Percentiles rank a stretch among this genome's conserved stretches.
phyloP scores from a whole-genome alignment of 2,797 vertebrate species.

The Propithecus perrieri region DNA sequence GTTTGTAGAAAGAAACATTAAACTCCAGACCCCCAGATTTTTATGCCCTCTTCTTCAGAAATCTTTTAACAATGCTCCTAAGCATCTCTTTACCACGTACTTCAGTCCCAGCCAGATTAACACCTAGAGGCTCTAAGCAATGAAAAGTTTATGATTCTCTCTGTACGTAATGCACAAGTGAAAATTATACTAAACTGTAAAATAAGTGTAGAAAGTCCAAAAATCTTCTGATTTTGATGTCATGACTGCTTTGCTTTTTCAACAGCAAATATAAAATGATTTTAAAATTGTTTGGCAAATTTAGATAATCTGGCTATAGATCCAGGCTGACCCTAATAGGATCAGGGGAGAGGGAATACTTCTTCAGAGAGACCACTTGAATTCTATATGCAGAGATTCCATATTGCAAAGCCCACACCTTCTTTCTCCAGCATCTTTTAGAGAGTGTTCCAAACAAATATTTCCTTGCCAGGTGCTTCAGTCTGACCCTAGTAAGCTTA shows the following conservation, averaged over 20 bases:
- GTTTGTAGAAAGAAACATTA: slow-evolving; percentile 25
- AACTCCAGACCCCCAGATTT: neutral
- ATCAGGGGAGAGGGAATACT: neutral
- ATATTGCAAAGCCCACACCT: slow-evolving; percentile 1
- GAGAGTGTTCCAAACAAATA: neutral
- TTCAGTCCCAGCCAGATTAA: neutral
- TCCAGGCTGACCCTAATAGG: neutral
- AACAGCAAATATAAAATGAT: slow-evolving; percentile 33
- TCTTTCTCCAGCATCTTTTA: slow-evolving; percentile 31
- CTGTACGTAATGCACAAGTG: slow-evolving; percentile 17
- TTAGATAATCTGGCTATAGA: neutral
- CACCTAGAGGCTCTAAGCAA: neutral
- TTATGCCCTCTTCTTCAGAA: neutral
- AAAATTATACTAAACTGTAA: slow-evolving; percentile 42
- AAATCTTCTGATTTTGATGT: slow-evolving; percentile 24
- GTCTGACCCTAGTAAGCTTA: neutral
- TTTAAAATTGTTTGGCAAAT: slow-evolving; percentile 16
- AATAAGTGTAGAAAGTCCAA: neutral
- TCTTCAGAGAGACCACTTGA: neutral
- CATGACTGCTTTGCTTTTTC: neutral
- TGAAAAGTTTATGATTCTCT: slow-evolving; percentile 7
- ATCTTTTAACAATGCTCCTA: slow-evolving; percentile 3
- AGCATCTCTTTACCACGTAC: neutral
- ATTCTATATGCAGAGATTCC: neutral
- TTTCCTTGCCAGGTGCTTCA: neutral